Evolutionary conservation across 2,797 vertebrate genomes (phyloP).

Genomic region (Premnoplex brunnescens): DNA sequence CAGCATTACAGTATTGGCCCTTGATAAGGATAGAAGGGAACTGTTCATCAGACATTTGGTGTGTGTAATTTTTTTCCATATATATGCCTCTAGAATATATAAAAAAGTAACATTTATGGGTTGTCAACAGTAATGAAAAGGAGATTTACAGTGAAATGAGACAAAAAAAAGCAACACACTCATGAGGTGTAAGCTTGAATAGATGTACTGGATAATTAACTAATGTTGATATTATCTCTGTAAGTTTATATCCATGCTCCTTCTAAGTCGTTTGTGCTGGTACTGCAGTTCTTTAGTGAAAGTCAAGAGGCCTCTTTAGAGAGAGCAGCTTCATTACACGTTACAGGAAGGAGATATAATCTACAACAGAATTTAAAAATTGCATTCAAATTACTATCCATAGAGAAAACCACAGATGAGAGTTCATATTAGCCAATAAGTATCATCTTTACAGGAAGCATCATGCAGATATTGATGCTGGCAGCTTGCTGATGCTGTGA

Average conservation of each 20-base stretch:
- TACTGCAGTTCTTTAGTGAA: conserved; percentile 5
- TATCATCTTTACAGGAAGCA: background rate
- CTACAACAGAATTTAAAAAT: conserved; percentile 31
- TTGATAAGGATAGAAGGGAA: background rate
- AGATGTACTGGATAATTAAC: background rate
- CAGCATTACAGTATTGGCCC: background rate
- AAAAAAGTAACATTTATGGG: background rate
- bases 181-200: background rate
- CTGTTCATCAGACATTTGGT: background rate
- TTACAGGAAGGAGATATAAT: conserved; percentile 13
- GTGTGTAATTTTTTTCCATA: background rate
- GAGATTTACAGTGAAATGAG: background rate
- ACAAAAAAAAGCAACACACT: background rate
- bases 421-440: background rate
- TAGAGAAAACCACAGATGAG: conserved; percentile 1
- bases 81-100: background rate
- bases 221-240: background rate
- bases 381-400: background rate
- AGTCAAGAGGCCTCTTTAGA: conserved; percentile 41
- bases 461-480: background rate
- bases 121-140: background rate
- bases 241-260: background rate
- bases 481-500: background rate
- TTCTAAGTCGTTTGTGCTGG: background rate
- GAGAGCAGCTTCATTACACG: background rate